Percentiles rank a stretch among this genome's conserved stretches.
phyloP scores from a whole-genome alignment of 2,888 invertebrate species.

The Cybosia mesomella region DNA sequence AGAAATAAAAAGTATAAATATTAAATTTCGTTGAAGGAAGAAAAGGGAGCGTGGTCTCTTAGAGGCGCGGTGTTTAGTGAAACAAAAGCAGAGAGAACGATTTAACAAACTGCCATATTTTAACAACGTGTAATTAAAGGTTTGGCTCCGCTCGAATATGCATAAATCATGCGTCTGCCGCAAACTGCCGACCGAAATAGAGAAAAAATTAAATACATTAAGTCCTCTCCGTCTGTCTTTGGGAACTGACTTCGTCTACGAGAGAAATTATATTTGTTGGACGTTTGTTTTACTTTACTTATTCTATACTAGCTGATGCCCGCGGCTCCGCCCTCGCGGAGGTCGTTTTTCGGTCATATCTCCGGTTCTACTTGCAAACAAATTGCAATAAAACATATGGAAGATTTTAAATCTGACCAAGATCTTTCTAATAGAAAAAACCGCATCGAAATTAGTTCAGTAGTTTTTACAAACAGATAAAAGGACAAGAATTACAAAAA shows the following conservation, averaged over 20 bases:
- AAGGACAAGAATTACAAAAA: too few relatives aligned
- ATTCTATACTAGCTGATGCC: too few relatives aligned
- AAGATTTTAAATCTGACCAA: too few relatives aligned
- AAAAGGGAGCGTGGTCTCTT: slow-evolving; percentile 71
- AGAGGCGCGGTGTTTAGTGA: slow-evolving; percentile 80
- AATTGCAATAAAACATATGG: too few relatives aligned
- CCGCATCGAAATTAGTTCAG: too few relatives aligned
- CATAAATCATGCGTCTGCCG: slow-evolving; percentile 86
- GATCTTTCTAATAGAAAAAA: too few relatives aligned
- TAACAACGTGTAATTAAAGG: slow-evolving; percentile 87
- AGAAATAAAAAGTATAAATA: slow-evolving; percentile 58
- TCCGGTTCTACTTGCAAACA: too few relatives aligned
- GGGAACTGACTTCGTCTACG: slow-evolving; percentile 48
- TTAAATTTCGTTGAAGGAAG: slow-evolving; percentile 61
- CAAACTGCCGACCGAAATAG: slow-evolving; percentile 86
- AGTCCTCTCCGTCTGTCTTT: slow-evolving; percentile 64
- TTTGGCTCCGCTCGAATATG: slow-evolving; percentile 85
- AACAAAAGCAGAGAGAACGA: slow-evolving; percentile 83
- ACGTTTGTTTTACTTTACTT: slow-evolving; percentile 7
- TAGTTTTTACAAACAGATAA: too few relatives aligned
- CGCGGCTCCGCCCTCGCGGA: too few relatives aligned
- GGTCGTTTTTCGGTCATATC: too few relatives aligned
- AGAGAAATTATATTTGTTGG: slow-evolving; percentile 35
- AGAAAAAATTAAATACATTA: slow-evolving; percentile 86
- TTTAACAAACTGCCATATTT: slow-evolving; percentile 87